phyloP scores from a whole-genome alignment of 2,888 invertebrate species.

The Tillus elongatus region DNA sequence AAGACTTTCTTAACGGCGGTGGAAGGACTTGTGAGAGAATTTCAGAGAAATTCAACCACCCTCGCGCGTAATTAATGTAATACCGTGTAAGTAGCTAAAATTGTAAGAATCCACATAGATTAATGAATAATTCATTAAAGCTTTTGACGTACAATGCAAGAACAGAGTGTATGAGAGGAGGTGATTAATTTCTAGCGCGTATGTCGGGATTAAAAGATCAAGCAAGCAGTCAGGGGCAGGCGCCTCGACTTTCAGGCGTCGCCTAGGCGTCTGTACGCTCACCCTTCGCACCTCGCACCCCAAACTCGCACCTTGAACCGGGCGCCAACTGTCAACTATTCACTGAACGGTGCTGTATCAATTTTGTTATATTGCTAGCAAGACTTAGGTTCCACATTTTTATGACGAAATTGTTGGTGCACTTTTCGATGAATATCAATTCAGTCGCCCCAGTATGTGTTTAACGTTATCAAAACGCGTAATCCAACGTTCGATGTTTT shows the following conservation, averaged over 20 bases:
- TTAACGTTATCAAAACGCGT: no score
- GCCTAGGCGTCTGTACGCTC: conserved; percentile 33
- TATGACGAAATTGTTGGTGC: no score
- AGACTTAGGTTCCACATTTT: no score
- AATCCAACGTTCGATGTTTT: no score
- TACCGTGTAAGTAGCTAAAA: conserved; percentile 33
- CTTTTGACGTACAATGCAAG: conserved; percentile 34
- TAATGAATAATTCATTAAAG: conserved; percentile 39
- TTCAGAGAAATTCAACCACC: no score
- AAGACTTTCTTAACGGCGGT: no score
- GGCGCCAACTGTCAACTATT: conserved; percentile 28
- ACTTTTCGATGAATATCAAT: no score
- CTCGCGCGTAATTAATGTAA: conserved; percentile 35
- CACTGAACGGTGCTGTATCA: conserved; percentile 23
- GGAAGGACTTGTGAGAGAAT: no score
- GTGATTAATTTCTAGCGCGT: conserved; percentile 44
- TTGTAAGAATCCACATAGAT: conserved; percentile 38
- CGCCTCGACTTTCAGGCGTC: conserved; percentile 41
- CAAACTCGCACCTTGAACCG: conserved; percentile 25
- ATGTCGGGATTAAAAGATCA: conserved; percentile 44
- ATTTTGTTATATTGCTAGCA: conserved; percentile 20
- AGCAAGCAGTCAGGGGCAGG: conserved; percentile 40
- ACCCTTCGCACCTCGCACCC: conserved; percentile 26
- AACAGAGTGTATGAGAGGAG: conserved; percentile 24
- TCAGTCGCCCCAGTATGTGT: no score